These are phyloP conservation scores for Macrosoma leucophasiata DNA, from an alignment of 2,888 invertebrate genomes.

Conservation along the genomic window DNA sequence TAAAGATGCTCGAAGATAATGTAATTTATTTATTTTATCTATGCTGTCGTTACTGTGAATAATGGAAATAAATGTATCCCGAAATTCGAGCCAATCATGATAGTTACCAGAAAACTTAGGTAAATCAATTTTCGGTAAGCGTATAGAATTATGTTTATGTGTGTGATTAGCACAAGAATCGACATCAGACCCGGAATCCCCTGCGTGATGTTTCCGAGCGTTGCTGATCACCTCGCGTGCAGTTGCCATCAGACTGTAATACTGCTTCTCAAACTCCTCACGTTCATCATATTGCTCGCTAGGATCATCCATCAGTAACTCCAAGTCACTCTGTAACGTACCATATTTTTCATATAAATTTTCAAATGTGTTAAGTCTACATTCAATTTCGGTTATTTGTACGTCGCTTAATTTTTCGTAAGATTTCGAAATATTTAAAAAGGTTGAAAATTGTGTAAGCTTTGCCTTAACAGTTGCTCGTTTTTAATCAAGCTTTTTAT, in stretches of 20 bases:
- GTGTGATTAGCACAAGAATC: conserved; percentile 2
- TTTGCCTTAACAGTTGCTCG: too few relatives aligned
- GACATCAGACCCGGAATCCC: background rate
- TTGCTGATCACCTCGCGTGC: conserved; percentile 6
- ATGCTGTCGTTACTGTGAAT: too few relatives aligned
- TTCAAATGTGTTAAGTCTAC: conserved; percentile 7
- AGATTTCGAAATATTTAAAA: too few relatives aligned
- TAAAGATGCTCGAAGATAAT: too few relatives aligned
- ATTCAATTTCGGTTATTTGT: conserved; percentile 4
- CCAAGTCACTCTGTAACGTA: conserved; percentile 16
- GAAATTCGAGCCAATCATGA: too few relatives aligned
- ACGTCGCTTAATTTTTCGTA: too few relatives aligned
- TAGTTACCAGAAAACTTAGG: too few relatives aligned
- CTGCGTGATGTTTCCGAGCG: conserved; percentile 1
- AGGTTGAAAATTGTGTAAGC: too few relatives aligned
- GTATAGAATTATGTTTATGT: conserved; percentile 3
- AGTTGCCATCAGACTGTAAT: conserved; percentile 9
- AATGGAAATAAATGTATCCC: too few relatives aligned
- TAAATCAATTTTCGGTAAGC: too few relatives aligned
- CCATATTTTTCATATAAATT: conserved; percentile 17
- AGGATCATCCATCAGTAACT: conserved; percentile 12
- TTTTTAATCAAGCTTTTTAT: too few relatives aligned
- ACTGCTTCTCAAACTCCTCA: conserved; percentile 12
- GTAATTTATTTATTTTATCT: too few relatives aligned
- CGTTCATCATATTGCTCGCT: conserved; percentile 14